Evolutionary conservation across 2,888 invertebrate genomes (phyloP).

Genomic region (Eugnorisma glareosa): DNA sequence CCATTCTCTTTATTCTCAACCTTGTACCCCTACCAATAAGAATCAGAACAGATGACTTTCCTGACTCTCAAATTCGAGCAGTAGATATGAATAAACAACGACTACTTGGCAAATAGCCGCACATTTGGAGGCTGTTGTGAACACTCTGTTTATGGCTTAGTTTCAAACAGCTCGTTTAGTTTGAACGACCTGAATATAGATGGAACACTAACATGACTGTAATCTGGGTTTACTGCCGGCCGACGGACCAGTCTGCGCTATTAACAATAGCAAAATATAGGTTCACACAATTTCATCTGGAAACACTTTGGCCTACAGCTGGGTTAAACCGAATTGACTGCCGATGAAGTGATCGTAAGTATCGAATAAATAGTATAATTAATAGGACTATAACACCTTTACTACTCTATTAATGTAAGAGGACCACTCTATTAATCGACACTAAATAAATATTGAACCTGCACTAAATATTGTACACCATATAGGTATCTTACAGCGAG

Average conservation of each 20-base stretch:
- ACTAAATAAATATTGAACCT: too few relatives aligned
- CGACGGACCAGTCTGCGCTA: neutral
- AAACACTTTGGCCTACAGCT: neutral
- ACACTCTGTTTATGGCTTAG: slow-evolving; percentile 44
- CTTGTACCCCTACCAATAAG: neutral
- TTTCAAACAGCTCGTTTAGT: slow-evolving; percentile 43
- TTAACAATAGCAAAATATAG: slow-evolving; percentile 10
- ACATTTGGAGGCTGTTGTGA: slow-evolving; percentile 44
- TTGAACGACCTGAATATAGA: slow-evolving; percentile 50
- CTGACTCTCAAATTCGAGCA: slow-evolving; percentile 2
- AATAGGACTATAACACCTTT: neutral
- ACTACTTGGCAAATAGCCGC: slow-evolving; percentile 41
- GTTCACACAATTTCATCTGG: neutral
- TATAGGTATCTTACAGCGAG: too few relatives aligned
- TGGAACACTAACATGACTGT: slow-evolving; percentile 28
- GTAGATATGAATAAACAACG: slow-evolving; percentile 50
- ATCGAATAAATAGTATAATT: neutral
- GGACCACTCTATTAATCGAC: neutral
- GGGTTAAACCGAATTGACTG: neutral
- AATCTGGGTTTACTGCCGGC: slow-evolving; percentile 29
- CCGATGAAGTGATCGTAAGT: slow-evolving; percentile 2
- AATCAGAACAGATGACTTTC: neutral
- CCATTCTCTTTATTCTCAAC: slow-evolving; percentile 24
- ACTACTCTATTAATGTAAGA: neutral
- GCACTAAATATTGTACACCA: too few relatives aligned